These are phyloP conservation scores for Amniataba percoides DNA, from an alignment of 2,797 vertebrate species.

Conservation along the genomic window DNA sequence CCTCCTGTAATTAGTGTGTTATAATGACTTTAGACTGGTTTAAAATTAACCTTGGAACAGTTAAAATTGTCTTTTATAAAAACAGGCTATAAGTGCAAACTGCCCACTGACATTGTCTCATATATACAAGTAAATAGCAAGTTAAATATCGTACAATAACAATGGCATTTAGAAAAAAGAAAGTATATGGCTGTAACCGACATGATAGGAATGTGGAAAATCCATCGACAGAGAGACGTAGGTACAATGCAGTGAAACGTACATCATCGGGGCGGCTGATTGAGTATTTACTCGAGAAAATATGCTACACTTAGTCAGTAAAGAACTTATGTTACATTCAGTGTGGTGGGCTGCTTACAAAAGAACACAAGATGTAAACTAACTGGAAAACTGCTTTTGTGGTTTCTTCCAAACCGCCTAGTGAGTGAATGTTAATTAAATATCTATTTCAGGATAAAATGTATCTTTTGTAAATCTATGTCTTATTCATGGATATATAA, in stretches of 20 bases:
- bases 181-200: constrained; percentile 2
- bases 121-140: constrained; percentile 41
- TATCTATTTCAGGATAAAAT: constrained; percentile 48
- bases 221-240: constrained; percentile 27
- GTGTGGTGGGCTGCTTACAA: constrained; percentile 68
- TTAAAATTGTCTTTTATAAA: constrained; percentile 32
- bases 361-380: constrained; percentile 54
- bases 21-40: constrained; percentile 12
- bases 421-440: constrained; percentile 26
- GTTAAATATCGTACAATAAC: constrained; percentile 34
- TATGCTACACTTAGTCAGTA: constrained; percentile 31
- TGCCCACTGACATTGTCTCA: constrained; percentile 7
- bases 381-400: constrained; percentile 25
- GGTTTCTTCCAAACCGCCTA: constrained; percentile 34
- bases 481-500: constrained; percentile 57
- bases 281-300: constrained; percentile 39
- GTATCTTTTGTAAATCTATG: constrained; percentile 35
- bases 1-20: constrained; percentile 15
- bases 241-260: constrained; percentile 20
- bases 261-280: constrained; percentile 16
- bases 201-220: constrained; percentile 7
- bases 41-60: constrained; percentile 11
- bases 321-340: constrained; percentile 73
- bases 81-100: constrained; percentile 15
- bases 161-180: constrained; percentile 14